Evolutionary conservation across 2,888 invertebrate genomes (phyloP).

Genomic region (Andrena chrysosceles): DNA sequence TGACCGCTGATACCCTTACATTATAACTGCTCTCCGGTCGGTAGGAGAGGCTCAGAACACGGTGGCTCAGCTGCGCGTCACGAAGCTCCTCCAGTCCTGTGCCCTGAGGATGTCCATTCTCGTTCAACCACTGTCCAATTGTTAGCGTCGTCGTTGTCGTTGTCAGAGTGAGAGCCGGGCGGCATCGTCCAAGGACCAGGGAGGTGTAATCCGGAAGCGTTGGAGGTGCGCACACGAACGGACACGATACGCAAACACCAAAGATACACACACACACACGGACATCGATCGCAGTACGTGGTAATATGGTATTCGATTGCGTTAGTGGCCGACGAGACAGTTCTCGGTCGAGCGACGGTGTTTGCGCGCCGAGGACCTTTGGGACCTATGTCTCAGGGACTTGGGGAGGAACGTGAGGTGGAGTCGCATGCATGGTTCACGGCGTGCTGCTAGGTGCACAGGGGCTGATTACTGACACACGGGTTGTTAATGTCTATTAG

Average conservation of each 20-base stretch:
- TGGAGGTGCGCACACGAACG: constrained; percentile 60
- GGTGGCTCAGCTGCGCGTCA: constrained; percentile 55
- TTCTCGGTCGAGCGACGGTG: not conserved
- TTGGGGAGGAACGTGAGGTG: not conserved
- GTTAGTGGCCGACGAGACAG: not conserved
- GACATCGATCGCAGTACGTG: constrained; percentile 61
- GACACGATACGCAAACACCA: constrained; percentile 73
- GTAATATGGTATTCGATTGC: not conserved
- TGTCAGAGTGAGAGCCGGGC: constrained; percentile 32
- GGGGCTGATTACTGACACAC: constrained; percentile 12
- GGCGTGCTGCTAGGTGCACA: constrained; percentile 34
- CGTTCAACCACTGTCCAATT: constrained; percentile 89
- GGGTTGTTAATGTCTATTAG: constrained; percentile 5
- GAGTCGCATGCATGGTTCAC: constrained; percentile 17
- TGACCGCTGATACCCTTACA: constrained; percentile 75
- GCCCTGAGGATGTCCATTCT: constrained; percentile 88
- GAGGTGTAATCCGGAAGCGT: constrained; percentile 48
- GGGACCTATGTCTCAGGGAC: not conserved
- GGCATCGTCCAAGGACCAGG: constrained; percentile 46
- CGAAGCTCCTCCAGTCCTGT: constrained; percentile 51
- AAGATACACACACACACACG: constrained; percentile 67
- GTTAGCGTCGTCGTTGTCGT: constrained; percentile 52
- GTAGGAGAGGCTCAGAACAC: constrained; percentile 76
- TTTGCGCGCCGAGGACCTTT: not conserved
- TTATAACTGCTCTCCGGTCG: constrained; percentile 72